Evolutionary conservation across 1,140 invertebrate genomes (phyloP).

Genomic region (Dendroctonus valens): DNA sequence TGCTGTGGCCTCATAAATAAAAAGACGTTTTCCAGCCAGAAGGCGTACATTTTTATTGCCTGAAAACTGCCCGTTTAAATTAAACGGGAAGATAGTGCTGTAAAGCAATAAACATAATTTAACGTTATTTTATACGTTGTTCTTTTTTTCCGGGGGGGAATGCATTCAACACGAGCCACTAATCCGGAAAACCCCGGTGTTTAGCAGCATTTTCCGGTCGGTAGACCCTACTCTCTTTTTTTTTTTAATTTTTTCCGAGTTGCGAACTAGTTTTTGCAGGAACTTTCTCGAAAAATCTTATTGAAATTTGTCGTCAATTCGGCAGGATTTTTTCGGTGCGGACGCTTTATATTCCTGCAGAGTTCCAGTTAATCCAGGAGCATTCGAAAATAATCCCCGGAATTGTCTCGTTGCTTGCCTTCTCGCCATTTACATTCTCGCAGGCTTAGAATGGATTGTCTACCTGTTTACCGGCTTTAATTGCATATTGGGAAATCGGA

Average conservation of each 20-base stretch:
- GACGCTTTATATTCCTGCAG: slow-evolving; percentile 26
- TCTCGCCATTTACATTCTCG: slow-evolving; percentile 33
- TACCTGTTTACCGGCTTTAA: slow-evolving; percentile 29
- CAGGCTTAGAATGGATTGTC: slow-evolving; percentile 32
- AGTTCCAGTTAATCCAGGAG: slow-evolving; percentile 28
- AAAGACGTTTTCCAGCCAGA: slow-evolving; percentile 52
- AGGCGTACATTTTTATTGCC: slow-evolving; percentile 53
- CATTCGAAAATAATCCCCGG: slow-evolving; percentile 34
- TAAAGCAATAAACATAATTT: slow-evolving; percentile 44
- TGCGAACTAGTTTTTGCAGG: no score
- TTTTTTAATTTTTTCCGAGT: not conserved
- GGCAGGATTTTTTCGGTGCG: not conserved
- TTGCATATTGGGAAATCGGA: slow-evolving; percentile 6
- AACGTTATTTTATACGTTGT: slow-evolving; percentile 37
- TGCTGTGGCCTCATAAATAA: slow-evolving; percentile 45
- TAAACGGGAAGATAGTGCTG: slow-evolving; percentile 50
- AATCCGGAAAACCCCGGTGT: slow-evolving; percentile 12
- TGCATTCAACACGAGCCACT: slow-evolving; percentile 38
- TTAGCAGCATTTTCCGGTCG: slow-evolving; percentile 12
- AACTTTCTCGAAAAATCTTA: no score
- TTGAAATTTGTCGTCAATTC: not conserved
- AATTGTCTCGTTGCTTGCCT: slow-evolving; percentile 31
- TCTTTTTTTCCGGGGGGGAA: slow-evolving; percentile 16
- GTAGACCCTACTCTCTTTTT: not conserved
- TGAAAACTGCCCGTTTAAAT: slow-evolving; percentile 53